Base-by-base conservation (phyloP, 2,888 invertebrate genomes). In the Spodoptera picta region DNA sequence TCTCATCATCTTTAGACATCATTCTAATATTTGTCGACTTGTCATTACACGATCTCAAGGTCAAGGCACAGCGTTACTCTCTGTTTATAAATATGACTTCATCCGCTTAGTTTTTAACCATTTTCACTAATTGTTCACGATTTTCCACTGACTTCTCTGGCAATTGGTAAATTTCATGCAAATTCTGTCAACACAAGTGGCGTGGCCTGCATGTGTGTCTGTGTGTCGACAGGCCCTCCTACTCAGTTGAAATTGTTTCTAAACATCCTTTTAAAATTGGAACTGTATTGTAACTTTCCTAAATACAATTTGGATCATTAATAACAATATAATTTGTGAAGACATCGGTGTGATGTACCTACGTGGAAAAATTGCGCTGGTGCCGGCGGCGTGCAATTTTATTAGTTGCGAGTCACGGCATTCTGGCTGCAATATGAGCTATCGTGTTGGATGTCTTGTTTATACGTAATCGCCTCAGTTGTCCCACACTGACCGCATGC, bases 31-130 rank as follows among this genome's bases (percentile, higher is more conserved):
- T 77, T 77, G 80, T 81, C 67, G 76, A 73, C 66, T 77, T 82
- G 81, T 82, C 81, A 80, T 83, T 81, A 79, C 72, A 64, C 65
- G 53, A 75, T 74, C 73, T 70, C 85, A 85, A 85, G 85, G 85
- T 80, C 77, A 66, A 62, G 60, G 73, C 75, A 65, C 71, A 57
- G 73, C 75, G 77, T 81, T 65, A 77, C 75, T 66, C 74, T 76
- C 77, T 77, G 76, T 77, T 75, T 80, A 83, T 84, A 86, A 83
- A 83, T 78, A 83, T 87, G 87, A 87, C 82, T 83, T 87, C 87
- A 87, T 80, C 71, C 68, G 57, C 65, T 75, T 70, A 73, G 74
- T 69, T 83, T 82, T 82, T 83, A 36, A 78, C 59, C 70, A 81
- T 86, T 80, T 81, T 55, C 72, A 75, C 73, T 80, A 80, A 86